A percentile compares a stretch with the other conserved stretches of the same genome.
phyloP scores from a whole-genome alignment of 2,888 invertebrate species.

The Thereva unica region DNA sequence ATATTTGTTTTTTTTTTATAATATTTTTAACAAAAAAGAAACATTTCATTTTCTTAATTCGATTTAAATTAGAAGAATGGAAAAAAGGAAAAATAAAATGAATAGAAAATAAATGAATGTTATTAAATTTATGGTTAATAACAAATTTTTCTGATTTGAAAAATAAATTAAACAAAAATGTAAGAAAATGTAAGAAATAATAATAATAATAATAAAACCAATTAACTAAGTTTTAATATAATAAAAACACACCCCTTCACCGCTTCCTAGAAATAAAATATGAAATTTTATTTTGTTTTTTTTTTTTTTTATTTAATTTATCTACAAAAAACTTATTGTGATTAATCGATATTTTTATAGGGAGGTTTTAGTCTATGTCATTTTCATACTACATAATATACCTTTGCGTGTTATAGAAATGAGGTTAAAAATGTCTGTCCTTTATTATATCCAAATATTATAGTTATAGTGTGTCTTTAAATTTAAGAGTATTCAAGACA shows the following conservation, averaged over 20 bases:
- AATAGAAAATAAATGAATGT: neutral
- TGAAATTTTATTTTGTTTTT: conserved; percentile 12
- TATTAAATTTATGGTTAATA: conserved; percentile 4
- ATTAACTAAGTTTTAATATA: conserved; percentile 15
- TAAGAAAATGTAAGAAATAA: neutral
- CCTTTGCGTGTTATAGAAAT: too few relatives aligned
- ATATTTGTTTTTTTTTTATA: conserved; percentile 3
- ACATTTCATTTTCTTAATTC: neutral
- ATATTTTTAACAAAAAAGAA: neutral
- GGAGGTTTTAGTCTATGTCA: too few relatives aligned
- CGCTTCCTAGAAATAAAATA: conserved; percentile 20
- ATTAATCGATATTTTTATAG: conserved; percentile 4
- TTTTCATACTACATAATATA: too few relatives aligned
- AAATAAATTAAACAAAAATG: conserved; percentile 29
- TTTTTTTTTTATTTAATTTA: conserved; percentile 5
- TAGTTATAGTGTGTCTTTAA: too few relatives aligned
- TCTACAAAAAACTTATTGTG: conserved; percentile 3
- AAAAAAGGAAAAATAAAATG: neutral
- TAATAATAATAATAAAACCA: neutral
- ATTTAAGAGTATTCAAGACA: too few relatives aligned
- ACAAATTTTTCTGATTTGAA: conserved; percentile 1
- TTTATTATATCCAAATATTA: too few relatives aligned
- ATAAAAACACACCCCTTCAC: conserved; percentile 36
- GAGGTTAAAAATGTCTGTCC: too few relatives aligned
- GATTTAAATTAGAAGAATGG: neutral